phyloP scores from a whole-genome alignment of 1,140 invertebrate species.

The Drosophila nigrodunni region DNA sequence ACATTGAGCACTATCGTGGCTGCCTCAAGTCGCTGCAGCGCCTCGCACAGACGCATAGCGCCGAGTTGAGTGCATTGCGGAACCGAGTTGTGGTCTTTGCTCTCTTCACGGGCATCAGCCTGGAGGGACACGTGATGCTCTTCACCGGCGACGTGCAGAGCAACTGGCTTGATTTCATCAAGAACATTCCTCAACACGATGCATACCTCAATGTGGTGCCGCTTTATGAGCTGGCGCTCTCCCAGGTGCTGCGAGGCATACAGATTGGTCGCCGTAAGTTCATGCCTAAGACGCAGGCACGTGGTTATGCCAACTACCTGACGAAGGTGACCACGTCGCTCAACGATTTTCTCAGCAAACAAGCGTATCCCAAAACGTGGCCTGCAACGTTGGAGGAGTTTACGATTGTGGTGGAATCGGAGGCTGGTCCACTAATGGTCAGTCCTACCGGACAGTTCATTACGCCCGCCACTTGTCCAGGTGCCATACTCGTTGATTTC shows the following conservation, averaged over 20 bases:
- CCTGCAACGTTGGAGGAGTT: constrained; percentile 89
- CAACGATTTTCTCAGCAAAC: constrained; percentile 90
- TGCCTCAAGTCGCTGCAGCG: constrained; percentile 91
- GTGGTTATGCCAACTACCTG: constrained; percentile 92
- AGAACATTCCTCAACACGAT: constrained; percentile 92
- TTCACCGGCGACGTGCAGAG: constrained; percentile 95
- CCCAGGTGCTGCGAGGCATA: constrained; percentile 91
- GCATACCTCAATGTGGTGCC: constrained; percentile 90
- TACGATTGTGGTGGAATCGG: constrained; percentile 96
- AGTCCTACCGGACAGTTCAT: constrained; percentile 96
- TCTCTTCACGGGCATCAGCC: constrained; percentile 93
- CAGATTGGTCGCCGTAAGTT: constrained; percentile 95
- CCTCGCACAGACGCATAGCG: constrained; percentile 89
- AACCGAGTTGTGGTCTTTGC: constrained; percentile 92
- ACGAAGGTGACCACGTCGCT: constrained; percentile 92
- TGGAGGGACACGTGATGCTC: constrained; percentile 94
- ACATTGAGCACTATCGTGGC: constrained; percentile 93
- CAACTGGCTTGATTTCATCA: constrained; percentile 95
- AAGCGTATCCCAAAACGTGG: constrained; percentile 90
- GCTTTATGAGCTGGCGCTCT: constrained; percentile 92
- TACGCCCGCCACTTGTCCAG: constrained; percentile 94
- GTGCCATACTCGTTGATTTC: constrained; percentile 93
- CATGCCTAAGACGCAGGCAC: constrained; percentile 93
- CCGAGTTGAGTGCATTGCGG: constrained; percentile 88
- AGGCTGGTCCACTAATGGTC: constrained; percentile 96